Base-by-base conservation (phyloP, 2,888 invertebrate species). In the Colletes collaris region DNA sequence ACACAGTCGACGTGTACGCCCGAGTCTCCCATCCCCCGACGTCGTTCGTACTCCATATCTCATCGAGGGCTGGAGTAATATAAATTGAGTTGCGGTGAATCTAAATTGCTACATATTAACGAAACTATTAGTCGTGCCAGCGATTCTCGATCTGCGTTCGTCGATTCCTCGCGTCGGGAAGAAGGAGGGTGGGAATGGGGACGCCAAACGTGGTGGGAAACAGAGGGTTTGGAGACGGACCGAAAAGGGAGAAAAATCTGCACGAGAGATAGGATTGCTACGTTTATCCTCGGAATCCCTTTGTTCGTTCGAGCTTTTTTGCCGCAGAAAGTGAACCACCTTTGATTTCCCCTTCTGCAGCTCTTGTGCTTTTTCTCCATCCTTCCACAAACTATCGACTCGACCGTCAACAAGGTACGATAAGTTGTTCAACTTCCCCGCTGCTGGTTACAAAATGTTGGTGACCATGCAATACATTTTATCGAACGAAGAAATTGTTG, bases 61-160 rank as follows among this genome's bases (percentile, higher is more conserved):
- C 58, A n/a, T 19, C 27, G 50, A 40, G 37, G 19, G 50, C 56
- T 27, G 3, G 67, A 63, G 70, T 76, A 72, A 85, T 88, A 84
- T 79, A 85, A 87, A 90, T 89, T 86, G 85, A 82, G 79, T 87
- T 83, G 85, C 73, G 85, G 84, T 75, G 55, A 60, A 63, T 80
- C 73, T 66, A 87, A 88, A 89, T 89, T 85, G 84, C 77, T 68
- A 76, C 78, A 79, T 82, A 87, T 88, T 87, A 88, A 87, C 80
- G 70, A 70, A 70, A 76, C 77, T 77, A 77, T 76, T 84, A 52
- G 27, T 50, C 19, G 40, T 35, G n/a, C 35, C 37, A 19, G 10
- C 35, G 53, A 27, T 11, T n/a, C 40, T 37, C 49, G 19, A 16
- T 60, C n/a, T n/a, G 5, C 44, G 16, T 62, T 40, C 0, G 4